These are phyloP conservation scores for Neuroterus valhalla DNA, from an alignment of 1,140 invertebrate genomes.

Conservation along the genomic window DNA sequence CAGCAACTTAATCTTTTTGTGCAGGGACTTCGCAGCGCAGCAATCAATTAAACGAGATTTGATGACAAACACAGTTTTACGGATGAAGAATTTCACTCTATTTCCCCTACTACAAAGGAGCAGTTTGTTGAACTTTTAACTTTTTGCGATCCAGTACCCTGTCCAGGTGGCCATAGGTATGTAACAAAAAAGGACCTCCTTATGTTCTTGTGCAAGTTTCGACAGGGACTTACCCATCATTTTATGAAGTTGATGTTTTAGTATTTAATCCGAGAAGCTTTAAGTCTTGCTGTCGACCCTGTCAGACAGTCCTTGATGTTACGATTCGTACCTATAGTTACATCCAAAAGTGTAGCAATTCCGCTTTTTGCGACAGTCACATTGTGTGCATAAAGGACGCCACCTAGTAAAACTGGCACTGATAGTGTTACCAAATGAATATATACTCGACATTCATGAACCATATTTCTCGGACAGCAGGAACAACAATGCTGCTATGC, in stretches of 20 bases:
- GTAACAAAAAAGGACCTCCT: neutral
- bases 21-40: conserved; percentile 30
- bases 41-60: neutral
- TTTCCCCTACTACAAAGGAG: too few relatives aligned
- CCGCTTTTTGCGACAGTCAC: too few relatives aligned
- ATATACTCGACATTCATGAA: too few relatives aligned
- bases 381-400: too few relatives aligned
- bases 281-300: neutral
- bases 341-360: conserved; percentile 5
- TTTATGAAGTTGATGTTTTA: neutral
- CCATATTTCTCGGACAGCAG: too few relatives aligned
- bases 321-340: neutral
- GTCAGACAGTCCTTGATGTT: neutral
- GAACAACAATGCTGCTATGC: too few relatives aligned
- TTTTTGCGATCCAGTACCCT: neutral
- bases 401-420: too few relatives aligned
- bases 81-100: conserved; percentile 34
- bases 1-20: conserved; percentile 37
- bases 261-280: neutral
- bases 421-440: too few relatives aligned
- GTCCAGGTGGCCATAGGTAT: neutral
- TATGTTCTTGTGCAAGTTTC: conserved; percentile 10
- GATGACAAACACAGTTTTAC: too few relatives aligned
- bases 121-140: too few relatives aligned
- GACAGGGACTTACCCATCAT: neutral